Evolutionary conservation across 2,113 vertebrate species (phyloP).

Genomic region (Rhinolophus sinicus): DNA sequence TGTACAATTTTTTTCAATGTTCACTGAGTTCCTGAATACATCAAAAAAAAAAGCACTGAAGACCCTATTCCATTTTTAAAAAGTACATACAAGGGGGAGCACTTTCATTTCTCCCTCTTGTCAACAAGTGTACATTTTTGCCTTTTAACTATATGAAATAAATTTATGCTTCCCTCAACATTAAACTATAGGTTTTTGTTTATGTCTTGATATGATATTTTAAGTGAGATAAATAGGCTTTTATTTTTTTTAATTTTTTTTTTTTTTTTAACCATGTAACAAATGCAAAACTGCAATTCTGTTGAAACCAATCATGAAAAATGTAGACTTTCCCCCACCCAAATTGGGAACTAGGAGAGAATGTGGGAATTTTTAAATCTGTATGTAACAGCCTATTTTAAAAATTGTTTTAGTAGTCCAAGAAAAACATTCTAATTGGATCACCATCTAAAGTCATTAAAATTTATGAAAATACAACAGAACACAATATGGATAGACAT

Average conservation of each 20-base stretch:
- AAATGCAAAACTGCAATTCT: not conserved
- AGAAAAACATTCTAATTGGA: not conserved
- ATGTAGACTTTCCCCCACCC: not conserved
- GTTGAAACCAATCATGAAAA: not conserved
- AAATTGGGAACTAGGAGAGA: not conserved
- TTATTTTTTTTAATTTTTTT: constrained; percentile 27
- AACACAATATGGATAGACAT: not conserved
- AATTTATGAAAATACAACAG: not conserved
- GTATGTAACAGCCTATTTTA: not conserved
- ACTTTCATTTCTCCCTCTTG: not conserved
- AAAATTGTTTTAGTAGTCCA: not conserved
- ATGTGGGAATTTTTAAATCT: not conserved
- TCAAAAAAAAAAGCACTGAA: not conserved
- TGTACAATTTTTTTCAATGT: not conserved
- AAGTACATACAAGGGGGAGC: rapidly evolving
- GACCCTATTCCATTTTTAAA: not conserved
- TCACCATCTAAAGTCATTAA: not conserved
- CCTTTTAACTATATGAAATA: constrained; percentile 6
- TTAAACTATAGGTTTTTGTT: not conserved
- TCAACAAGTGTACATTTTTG: not conserved
- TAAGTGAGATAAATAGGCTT: not conserved
- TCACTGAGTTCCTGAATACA: not conserved
- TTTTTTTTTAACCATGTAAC: not conserved
- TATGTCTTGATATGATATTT: not conserved
- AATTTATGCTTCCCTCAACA: not conserved